phyloP scores from a whole-genome alignment of 2,797 vertebrate species.

The Crenuchus spilurus region DNA sequence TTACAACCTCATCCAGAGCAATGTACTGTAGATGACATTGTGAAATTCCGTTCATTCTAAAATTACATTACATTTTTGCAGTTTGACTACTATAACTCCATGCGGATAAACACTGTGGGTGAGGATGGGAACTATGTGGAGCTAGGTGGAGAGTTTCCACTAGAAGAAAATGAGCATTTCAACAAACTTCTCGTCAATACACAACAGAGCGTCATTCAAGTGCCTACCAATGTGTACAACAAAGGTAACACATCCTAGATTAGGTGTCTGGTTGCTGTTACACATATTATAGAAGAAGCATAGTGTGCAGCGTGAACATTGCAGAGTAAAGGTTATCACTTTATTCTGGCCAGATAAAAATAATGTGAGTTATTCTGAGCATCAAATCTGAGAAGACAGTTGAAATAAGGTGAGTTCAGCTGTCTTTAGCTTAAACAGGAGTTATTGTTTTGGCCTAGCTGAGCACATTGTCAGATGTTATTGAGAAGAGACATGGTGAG shows the following conservation, averaged over 20 bases:
- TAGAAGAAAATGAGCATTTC: constrained; percentile 92
- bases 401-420: too few species aligned
- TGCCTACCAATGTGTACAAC: constrained; percentile 96
- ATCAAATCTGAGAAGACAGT: too few species aligned
- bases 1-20: background rate
- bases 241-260: constrained; percentile 77
- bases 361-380: too few species aligned
- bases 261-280: too few species aligned
- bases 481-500: too few species aligned
- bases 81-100: constrained; percentile 94
- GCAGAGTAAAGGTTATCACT: too few species aligned
- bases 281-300: too few species aligned
- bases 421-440: too few species aligned
- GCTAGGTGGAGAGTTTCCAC: constrained; percentile 87
- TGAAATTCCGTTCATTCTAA: background rate
- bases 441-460: too few species aligned
- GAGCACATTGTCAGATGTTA: too few species aligned
- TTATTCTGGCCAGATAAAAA: too few species aligned
- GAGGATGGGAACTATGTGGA: constrained; percentile 82
- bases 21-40: constrained; percentile 4
- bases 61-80: constrained; percentile 51
- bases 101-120: constrained; percentile 86
- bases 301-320: too few species aligned
- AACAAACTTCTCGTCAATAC: constrained; percentile 89
- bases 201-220: constrained; percentile 88